phyloP scores from a whole-genome alignment of 2,113 vertebrate species.

The Gallinago media region DNA sequence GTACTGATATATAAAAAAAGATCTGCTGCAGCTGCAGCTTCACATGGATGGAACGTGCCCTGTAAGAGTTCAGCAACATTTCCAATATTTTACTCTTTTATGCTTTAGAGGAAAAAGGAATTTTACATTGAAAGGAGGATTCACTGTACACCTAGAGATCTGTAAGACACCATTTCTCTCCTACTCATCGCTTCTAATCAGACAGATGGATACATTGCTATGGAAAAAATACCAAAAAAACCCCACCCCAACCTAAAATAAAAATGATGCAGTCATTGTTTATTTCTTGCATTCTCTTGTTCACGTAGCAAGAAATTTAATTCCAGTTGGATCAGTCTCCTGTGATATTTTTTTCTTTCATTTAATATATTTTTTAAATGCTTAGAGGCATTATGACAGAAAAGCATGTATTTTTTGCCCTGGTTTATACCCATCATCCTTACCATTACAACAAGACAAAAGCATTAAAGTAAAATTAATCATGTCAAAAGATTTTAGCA shows the following conservation, averaged over 20 bases:
- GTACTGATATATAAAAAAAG: not conserved
- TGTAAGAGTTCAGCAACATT: not conserved
- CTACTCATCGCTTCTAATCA: slow-evolving; percentile 71
- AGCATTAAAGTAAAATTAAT: slow-evolving; percentile 96
- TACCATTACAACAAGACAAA: slow-evolving; percentile 87
- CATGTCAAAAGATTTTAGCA: slow-evolving; percentile 95
- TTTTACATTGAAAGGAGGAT: slow-evolving; percentile 15
- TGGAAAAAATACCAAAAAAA: slow-evolving; percentile 61
- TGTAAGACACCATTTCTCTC: slow-evolving; percentile 46
- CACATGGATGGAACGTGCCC: not conserved
- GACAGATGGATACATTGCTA: slow-evolving; percentile 74
- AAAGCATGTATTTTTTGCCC: slow-evolving; percentile 79
- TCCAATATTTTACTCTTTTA: slow-evolving; percentile 37
- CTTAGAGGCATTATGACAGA: slow-evolving; percentile 78
- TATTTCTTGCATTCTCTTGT: slow-evolving; percentile 79
- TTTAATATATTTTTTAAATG: slow-evolving; percentile 81
- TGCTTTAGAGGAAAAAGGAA: slow-evolving; percentile 3
- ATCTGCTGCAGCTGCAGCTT: not conserved
- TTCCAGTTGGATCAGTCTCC: slow-evolving; percentile 78
- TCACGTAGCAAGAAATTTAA: slow-evolving; percentile 83
- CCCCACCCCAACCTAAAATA: not conserved
- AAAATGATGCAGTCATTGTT: no score
- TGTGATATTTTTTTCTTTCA: slow-evolving; percentile 78
- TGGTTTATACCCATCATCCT: slow-evolving; percentile 83
- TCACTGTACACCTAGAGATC: slow-evolving; percentile 16